Percentiles rank a stretch among this genome's conserved stretches.
These are phyloP conservation scores for Paragorgia papillata DNA, from an alignment of 92 coral and sea anemone genomes.

Conservation along the genomic window DNA sequence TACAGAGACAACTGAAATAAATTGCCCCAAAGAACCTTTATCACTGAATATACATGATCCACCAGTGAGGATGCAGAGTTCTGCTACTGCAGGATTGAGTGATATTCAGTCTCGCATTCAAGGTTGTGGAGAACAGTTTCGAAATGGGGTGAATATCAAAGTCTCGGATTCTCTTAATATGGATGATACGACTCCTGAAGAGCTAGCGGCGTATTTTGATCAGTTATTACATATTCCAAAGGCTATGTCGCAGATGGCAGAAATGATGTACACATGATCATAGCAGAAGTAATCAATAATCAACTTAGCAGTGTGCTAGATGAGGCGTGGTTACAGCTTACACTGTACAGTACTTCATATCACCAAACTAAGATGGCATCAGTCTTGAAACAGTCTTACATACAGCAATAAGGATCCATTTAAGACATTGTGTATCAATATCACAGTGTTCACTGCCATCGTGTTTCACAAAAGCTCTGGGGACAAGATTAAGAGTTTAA, in stretches of 20 bases:
- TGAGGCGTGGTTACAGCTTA: no score
- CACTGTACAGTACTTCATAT: no score
- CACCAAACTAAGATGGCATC: no score
- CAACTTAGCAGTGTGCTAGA: no score
- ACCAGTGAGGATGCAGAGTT: background rate
- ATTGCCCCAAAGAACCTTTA: background rate
- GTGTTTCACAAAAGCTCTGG: no score
- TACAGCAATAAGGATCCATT: no score
- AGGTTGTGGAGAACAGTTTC: conserved; percentile 87
- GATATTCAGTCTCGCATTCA: background rate
- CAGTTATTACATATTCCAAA: conserved; percentile 91
- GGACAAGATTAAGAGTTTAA: no score
- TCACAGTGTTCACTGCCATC: no score
- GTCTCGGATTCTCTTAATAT: conserved; percentile 58
- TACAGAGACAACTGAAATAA: background rate
- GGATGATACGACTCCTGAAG: conserved; percentile 98
- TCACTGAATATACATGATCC: background rate
- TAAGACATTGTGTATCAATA: no score
- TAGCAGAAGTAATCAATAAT: no score
- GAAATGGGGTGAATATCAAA: conserved; percentile 63
- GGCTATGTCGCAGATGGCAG: conserved; percentile 99
- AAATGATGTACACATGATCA: conserved; percentile 93
- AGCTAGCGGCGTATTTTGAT: conserved; percentile 96
- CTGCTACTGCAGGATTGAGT: background rate
- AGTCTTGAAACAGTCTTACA: no score